A percentile compares a stretch with the other conserved stretches of the same genome.
phyloP scores from a whole-genome alignment of 2,113 vertebrate genomes.

The Scortum barcoo region DNA sequence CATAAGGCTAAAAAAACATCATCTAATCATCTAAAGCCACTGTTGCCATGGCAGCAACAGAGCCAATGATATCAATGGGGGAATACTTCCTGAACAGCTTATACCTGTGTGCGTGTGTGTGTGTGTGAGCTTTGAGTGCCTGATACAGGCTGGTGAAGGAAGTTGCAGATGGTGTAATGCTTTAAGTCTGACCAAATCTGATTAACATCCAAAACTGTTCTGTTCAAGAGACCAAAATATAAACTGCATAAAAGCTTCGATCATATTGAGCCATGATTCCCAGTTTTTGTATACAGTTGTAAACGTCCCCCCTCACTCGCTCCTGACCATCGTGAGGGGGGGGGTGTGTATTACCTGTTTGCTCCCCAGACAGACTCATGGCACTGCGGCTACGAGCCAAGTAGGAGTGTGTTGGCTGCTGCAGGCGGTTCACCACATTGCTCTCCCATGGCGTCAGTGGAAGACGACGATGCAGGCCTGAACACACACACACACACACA shows the following conservation, averaged over 20 bases:
- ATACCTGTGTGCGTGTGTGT: not conserved
- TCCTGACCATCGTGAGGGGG: not conserved
- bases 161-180: conserved; percentile 68
- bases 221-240: conserved; percentile 44
- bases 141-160: conserved; percentile 54
- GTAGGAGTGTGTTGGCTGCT: conserved; percentile 97
- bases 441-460: conserved; percentile 95
- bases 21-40: not conserved
- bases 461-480: conserved; percentile 90
- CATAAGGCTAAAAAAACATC: not conserved
- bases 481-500: conserved; percentile 42
- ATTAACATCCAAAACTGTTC: conserved; percentile 54
- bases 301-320: not conserved
- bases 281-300: not conserved
- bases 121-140: conserved; percentile 47
- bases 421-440: conserved; percentile 93
- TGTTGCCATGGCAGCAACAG: conserved; percentile 7
- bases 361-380: conserved; percentile 92
- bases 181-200: conserved; percentile 70
- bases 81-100: conserved; percentile 46
- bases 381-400: conserved; percentile 97
- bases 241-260: not conserved
- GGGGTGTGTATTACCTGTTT: conserved; percentile 87
- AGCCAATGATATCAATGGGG: not conserved
- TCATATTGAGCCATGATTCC: not conserved